Base-by-base conservation (phyloP, 2,888 invertebrate genomes). In the Linnaemya vulpina region DNA sequence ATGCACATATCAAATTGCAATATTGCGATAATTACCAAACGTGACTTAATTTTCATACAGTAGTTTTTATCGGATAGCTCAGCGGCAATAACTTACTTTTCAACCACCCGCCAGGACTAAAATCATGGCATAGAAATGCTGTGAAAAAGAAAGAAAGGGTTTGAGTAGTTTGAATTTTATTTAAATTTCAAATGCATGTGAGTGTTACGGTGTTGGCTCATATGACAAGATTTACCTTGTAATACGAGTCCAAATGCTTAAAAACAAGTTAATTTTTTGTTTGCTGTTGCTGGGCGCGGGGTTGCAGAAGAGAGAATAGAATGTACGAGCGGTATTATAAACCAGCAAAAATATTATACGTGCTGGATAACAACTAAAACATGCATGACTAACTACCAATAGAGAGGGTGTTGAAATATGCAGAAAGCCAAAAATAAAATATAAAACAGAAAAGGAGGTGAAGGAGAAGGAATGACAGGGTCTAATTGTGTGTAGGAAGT, bases 21-120 rank as follows among this genome's bases (percentile, higher is more conserved):
- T 83, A 83, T 80, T 76, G 80, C 80, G 86, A 86, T 86, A 86
- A 86, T 86, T 86, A 86, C 80, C 70, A 83, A 83, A 86, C 86
- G 86, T 86, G 86, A 86, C 83, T 83, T 83, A 74, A 86, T 86
- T 86, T 86, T 74, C 68, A 53, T 40, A 51, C 20, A 20, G 13
- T 40, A 11, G 49, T 5, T 46, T 35, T 67, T 35, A 22, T 3
- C 1, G 1, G 17, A n/a, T 40, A 63, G 13, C 53, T 55, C 30
- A 53, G 0, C 30, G n/a, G 11, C 17, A 10, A 5, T 30, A 17
- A 13, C 51, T 22, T 17, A 7, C 25, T 15, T 55, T 17, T 5
- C 46, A 20, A 15, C 40, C 13, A 3, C 9, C 7, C 1, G 22
- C n/a, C 30, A 25, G 15, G n/a, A 7, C 8, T 20, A 74, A 51